These are phyloP conservation scores for Conchocele bisecta DNA, from an alignment of 2,888 invertebrate genomes.

Conservation along the genomic window DNA sequence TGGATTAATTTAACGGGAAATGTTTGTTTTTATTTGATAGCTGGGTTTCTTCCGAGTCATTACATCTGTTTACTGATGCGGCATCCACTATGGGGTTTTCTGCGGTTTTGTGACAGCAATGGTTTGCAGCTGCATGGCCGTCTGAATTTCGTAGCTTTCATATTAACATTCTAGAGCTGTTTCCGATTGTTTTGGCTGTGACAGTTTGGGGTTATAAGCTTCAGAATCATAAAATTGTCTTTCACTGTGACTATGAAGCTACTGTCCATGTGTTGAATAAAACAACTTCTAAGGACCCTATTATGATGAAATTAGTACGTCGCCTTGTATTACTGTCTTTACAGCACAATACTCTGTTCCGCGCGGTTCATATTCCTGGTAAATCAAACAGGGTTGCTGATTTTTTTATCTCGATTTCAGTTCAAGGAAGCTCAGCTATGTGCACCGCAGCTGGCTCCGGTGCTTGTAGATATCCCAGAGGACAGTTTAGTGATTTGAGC, in stretches of 20 bases:
- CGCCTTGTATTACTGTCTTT: constrained; percentile 18
- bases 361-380: constrained; percentile 32
- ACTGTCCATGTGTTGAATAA: constrained; percentile 33
- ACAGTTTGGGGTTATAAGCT: constrained; percentile 24
- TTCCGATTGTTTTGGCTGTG: constrained; percentile 35
- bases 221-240: constrained; percentile 27
- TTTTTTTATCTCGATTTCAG: constrained; percentile 21
- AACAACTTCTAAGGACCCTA: constrained; percentile 11
- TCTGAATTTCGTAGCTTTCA: background rate
- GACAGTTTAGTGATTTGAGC: background rate
- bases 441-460: constrained; percentile 26
- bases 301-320: constrained; percentile 28
- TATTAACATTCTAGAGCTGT: constrained; percentile 32
- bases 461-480: background rate
- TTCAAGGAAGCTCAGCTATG: constrained; percentile 31
- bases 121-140: constrained; percentile 30
- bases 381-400: constrained; percentile 18
- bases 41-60: constrained; percentile 12
- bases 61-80: constrained; percentile 22
- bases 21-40: background rate
- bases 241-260: constrained; percentile 30
- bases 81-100: constrained; percentile 20
- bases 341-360: constrained; percentile 13
- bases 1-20: background rate
- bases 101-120: constrained; percentile 13